Evolutionary conservation across 2,113 vertebrate species (phyloP).

Genomic region (Notarius lentiginosus): DNA sequence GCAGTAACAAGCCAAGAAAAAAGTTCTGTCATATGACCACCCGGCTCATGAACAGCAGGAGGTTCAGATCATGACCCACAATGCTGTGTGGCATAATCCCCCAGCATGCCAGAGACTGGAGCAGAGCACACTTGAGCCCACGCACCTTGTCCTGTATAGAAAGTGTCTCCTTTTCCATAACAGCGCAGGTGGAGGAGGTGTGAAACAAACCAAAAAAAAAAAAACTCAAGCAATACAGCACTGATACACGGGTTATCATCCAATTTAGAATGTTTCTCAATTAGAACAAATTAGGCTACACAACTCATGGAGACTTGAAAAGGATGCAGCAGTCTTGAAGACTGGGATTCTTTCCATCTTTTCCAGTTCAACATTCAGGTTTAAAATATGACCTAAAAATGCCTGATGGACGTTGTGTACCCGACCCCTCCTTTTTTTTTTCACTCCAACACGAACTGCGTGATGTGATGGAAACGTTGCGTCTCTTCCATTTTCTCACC

Average conservation of each 20-base stretch:
- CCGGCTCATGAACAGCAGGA: neutral
- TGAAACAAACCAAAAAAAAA: conserved; percentile 34
- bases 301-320: neutral
- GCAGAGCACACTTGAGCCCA: conserved; percentile 60
- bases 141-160: conserved; percentile 49
- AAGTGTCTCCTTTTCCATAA: conserved; percentile 54
- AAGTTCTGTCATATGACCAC: neutral
- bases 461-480: conserved; percentile 75
- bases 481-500: conserved; percentile 57
- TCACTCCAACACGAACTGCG: conserved; percentile 56
- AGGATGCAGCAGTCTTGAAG: neutral
- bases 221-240: conserved; percentile 35
- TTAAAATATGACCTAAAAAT: conserved; percentile 18
- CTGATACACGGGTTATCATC: neutral
- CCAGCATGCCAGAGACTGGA: conserved; percentile 42
- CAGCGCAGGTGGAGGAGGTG: conserved; percentile 27
- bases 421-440: conserved; percentile 56
- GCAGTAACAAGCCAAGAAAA: neutral
- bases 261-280: neutral
- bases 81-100: conserved; percentile 55
- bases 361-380: neutral
- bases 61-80: conserved; percentile 58
- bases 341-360: neutral
- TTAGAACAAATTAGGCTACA: neutral
- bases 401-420: conserved; percentile 45